These are phyloP conservation scores for Drosophila littoralis DNA, from an alignment of 1,140 invertebrate species.

Conservation along the genomic window DNA sequence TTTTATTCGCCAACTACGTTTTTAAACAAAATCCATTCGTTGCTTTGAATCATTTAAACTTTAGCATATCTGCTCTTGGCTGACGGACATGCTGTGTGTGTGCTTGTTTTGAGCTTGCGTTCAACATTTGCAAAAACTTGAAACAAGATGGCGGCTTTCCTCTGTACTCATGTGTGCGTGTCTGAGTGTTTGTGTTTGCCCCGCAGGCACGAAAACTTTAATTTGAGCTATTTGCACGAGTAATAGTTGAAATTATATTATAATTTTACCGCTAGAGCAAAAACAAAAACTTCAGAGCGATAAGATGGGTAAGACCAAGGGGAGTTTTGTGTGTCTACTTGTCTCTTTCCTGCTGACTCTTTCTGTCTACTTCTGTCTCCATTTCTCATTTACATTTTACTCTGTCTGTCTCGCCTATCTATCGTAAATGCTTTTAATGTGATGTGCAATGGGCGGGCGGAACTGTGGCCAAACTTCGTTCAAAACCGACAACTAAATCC, in stretches of 20 bases:
- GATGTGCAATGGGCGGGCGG: conserved; percentile 56
- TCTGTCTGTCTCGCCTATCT: conserved; percentile 29
- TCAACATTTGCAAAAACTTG: conserved; percentile 68
- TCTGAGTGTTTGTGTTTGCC: conserved; percentile 40
- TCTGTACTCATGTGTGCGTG: conserved; percentile 12
- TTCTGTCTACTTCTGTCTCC: conserved; percentile 8
- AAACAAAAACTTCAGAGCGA: conserved; percentile 74
- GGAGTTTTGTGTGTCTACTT: conserved; percentile 17
- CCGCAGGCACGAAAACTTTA: conserved; percentile 74
- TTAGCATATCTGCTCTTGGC: conserved; percentile 10
- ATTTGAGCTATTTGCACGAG: conserved; percentile 76
- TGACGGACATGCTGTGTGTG: conserved; percentile 33
- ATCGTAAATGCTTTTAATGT: conserved; percentile 69
- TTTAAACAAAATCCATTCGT: not conserved
- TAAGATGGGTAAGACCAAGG: conserved; percentile 39
- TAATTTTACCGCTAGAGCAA: conserved; percentile 60
- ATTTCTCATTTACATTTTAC: conserved; percentile 22
- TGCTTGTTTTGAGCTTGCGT: conserved; percentile 50
- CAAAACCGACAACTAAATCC: conserved; percentile 68
- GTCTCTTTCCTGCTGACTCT: not conserved
- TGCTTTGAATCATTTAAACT: conserved; percentile 7
- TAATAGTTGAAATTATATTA: conserved; percentile 75
- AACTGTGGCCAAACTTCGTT: conserved; percentile 48
- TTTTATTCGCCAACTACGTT: not conserved
- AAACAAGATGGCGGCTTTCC: conserved; percentile 67